Base-by-base conservation (phyloP, 2,888 invertebrate species). In the Onchidella celtica region DNA sequence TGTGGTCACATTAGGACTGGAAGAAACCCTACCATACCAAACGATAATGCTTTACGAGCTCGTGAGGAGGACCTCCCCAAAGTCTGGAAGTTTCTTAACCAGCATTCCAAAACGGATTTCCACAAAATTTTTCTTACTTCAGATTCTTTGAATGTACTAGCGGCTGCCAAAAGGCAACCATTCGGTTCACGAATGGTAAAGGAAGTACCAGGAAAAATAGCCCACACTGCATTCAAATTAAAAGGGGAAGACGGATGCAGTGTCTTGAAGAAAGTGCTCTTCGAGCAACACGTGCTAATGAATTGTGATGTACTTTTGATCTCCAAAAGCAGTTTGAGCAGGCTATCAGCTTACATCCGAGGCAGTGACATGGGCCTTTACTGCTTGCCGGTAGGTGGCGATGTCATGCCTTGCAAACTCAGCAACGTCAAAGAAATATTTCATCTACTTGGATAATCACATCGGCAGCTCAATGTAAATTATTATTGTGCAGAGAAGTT, bases 1-100 rank as follows among this genome's bases (percentile, higher is more conserved):
- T 78, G 78, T 27, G 78, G 59, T 17, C 78, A 78, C 36, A 61
- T 78, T 24, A 57, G 69, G 17, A 78, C 69, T 68, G 78, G 78
- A 4, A 11, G 36, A 40, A 78, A 78, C 17, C 78, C 78, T 0
- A 47, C 57, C 0, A 38, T 69, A 2, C 78, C 77, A 66, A 29
- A 24, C 0, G 78, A 78, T n/a, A 27, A 36, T 1, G 36, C 24
- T 29, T 9, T 59, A 6, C 11, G 78, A 27, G 27, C 34, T 24
- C 32, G 32, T 0, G 27, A n/a, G 24, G 17, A 57, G 24, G 29
- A 57, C 36, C 69, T 78, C 14, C 21, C 59, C 29, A 40, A 29
- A 24, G 69, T 78, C 14, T 69, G 78, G 78, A 38, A 78, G 4
- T 78, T 78, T 59, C 57, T 78, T 1, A 11, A 3, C 2, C 9